phyloP scores from a whole-genome alignment of 2,113 vertebrate species.

The Trogon surrucura region DNA sequence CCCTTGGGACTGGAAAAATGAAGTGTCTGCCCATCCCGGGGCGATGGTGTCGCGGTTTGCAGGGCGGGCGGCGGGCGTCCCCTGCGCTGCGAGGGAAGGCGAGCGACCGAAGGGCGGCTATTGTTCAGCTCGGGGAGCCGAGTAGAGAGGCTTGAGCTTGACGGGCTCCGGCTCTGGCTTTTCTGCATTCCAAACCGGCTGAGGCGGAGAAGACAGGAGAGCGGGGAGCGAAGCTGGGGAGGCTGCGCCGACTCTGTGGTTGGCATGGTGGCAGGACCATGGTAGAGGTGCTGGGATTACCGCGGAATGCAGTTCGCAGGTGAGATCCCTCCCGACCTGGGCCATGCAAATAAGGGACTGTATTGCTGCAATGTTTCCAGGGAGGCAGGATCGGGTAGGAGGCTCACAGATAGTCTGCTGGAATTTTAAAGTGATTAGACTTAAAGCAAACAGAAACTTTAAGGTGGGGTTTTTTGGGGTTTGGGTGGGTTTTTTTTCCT shows the following conservation, averaged over 20 bases:
- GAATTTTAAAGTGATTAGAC: not conserved
- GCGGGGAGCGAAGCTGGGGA: not conserved
- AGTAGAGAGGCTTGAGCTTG: slow-evolving; percentile 50
- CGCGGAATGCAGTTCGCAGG: slow-evolving; percentile 78
- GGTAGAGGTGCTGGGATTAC: slow-evolving; percentile 52
- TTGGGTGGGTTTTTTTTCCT: not conserved
- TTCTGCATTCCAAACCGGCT: slow-evolving; percentile 79
- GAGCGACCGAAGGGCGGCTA: slow-evolving; percentile 51
- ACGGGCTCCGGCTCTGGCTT: slow-evolving; percentile 74
- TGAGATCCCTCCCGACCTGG: slow-evolving; percentile 54
- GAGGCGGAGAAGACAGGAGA: slow-evolving; percentile 22
- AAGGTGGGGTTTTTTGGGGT: not conserved
- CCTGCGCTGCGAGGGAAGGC: not conserved
- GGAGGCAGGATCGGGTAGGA: not conserved
- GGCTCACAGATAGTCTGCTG: not conserved
- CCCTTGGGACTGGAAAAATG: slow-evolving; percentile 34
- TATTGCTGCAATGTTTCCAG: not conserved
- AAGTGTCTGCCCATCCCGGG: not conserved
- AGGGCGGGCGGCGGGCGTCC: not conserved
- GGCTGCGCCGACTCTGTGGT: slow-evolving; percentile 35
- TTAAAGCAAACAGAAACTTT: not conserved
- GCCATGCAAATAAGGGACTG: not conserved
- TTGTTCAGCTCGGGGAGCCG: slow-evolving; percentile 66
- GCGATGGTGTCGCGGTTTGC: not conserved
- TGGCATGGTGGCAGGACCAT: slow-evolving; percentile 66